These are phyloP conservation scores for Montipora foliosa DNA, from an alignment of 64 coral and sea anemone genomes.

Conservation along the genomic window DNA sequence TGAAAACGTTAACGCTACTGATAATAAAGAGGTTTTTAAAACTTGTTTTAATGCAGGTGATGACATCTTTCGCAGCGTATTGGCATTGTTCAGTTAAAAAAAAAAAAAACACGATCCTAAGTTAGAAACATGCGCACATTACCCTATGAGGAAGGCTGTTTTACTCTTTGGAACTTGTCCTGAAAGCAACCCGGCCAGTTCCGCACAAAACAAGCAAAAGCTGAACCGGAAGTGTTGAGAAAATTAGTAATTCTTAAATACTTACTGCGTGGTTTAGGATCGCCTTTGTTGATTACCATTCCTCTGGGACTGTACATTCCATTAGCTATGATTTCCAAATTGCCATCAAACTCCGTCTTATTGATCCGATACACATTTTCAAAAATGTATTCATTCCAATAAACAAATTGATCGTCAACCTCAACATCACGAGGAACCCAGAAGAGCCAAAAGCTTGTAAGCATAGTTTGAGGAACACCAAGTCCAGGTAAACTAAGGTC, in stretches of 20 bases:
- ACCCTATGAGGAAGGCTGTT: too few species aligned
- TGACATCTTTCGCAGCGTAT: too few species aligned
- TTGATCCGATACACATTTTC: background rate
- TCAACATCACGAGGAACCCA: background rate
- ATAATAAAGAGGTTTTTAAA: too few species aligned
- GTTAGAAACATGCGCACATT: too few species aligned
- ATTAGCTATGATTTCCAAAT: background rate
- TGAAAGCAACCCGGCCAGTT: too few species aligned
- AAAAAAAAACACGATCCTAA: too few species aligned
- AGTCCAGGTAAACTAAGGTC: background rate
- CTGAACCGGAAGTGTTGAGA: too few species aligned
- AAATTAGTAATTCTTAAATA: background rate
- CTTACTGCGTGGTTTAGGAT: background rate
- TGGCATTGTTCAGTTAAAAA: too few species aligned
- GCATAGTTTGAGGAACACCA: background rate
- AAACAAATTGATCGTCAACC: conserved; percentile 9
- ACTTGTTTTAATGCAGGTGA: too few species aligned
- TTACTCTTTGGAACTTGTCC: too few species aligned
- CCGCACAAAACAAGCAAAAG: too few species aligned
- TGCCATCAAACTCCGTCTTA: background rate
- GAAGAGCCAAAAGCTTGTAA: background rate
- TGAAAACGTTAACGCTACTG: too few species aligned
- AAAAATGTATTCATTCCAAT: background rate
- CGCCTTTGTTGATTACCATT: conserved; percentile 14
- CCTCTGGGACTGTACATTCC: background rate